These are phyloP conservation scores for Alethe castanea DNA, from an alignment of 2,113 vertebrate genomes.

Conservation along the genomic window DNA sequence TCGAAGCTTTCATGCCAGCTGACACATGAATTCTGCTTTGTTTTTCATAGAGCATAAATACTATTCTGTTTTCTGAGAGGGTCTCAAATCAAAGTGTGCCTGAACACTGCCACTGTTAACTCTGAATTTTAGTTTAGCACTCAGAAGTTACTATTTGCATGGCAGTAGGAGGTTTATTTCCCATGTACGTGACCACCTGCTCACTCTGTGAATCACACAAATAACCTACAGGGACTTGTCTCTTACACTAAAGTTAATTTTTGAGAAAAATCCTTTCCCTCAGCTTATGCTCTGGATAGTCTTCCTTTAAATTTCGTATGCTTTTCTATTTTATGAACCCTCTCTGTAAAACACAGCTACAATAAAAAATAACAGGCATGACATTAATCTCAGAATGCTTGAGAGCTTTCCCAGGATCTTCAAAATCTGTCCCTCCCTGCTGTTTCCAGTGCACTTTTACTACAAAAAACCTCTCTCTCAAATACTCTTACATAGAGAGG, in stretches of 20 bases:
- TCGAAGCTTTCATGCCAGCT: neutral
- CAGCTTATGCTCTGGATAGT: neutral
- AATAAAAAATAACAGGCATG: neutral
- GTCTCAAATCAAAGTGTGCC: neutral
- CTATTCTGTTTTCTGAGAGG: neutral
- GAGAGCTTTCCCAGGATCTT: neutral
- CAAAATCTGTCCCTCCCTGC: neutral
- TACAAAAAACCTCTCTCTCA: neutral
- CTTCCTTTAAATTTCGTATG: neutral
- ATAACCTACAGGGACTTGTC: neutral
- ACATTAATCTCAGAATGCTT: neutral
- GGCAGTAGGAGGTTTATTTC: neutral
- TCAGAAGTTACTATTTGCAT: neutral
- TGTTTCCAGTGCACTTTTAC: neutral
- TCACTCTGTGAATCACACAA: neutral
- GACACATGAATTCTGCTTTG: neutral
- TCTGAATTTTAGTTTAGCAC: neutral
- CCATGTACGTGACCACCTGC: rapidly evolving
- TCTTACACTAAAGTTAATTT: neutral
- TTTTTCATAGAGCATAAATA: neutral
- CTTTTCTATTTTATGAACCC: neutral
- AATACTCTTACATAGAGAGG: neutral
- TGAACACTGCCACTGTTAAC: neutral
- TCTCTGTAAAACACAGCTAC: neutral
- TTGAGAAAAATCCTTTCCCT: neutral